A percentile compares a stretch with the other conserved stretches of the same genome.
Conservation (phyloP, 2,797 vertebrate species). For the Oryzias dopingdopingensis region DNA sequence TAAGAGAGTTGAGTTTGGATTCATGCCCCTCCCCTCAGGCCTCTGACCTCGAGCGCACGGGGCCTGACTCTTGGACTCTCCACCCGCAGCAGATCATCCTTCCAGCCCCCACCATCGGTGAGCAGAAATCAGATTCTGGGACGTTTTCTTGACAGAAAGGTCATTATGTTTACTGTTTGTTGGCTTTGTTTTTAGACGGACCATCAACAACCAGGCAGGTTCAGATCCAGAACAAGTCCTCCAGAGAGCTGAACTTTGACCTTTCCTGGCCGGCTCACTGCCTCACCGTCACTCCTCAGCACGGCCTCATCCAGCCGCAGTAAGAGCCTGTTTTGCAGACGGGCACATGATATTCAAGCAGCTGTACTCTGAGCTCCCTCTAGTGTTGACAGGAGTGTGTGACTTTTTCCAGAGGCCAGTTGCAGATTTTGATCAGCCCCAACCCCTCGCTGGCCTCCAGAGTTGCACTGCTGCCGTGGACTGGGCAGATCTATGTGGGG, state of each 20-base stretch:
- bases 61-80: conserved; percentile 80
- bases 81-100: conserved; percentile 86
- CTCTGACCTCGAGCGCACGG: conserved; percentile 35
- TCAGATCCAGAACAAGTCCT: conserved; percentile 82
- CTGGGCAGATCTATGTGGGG: conserved; percentile 87
- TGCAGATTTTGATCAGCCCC: conserved; percentile 91
- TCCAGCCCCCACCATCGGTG: conserved; percentile 81
- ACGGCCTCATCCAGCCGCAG: conserved; percentile 86
- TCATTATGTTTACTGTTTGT: neutral
- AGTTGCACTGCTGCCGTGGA: conserved; percentile 86
- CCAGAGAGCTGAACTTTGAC: conserved; percentile 85
- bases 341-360: no score
- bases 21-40: conserved; percentile 23
- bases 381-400: no score
- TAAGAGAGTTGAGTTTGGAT: neutral
- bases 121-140: conserved; percentile 55
- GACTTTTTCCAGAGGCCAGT: conserved; percentile 75
- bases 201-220: conserved; percentile 76
- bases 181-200: conserved; percentile 69
- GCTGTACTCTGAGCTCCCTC: no score
- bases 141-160: neutral
- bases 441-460: conserved; percentile 87
- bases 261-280: conserved; percentile 96
- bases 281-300: conserved; percentile 92
- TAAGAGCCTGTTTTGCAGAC: conserved; percentile 64